Conservation (phyloP, 2,113 vertebrate species). For the Cephalopterus ornatus region DNA sequence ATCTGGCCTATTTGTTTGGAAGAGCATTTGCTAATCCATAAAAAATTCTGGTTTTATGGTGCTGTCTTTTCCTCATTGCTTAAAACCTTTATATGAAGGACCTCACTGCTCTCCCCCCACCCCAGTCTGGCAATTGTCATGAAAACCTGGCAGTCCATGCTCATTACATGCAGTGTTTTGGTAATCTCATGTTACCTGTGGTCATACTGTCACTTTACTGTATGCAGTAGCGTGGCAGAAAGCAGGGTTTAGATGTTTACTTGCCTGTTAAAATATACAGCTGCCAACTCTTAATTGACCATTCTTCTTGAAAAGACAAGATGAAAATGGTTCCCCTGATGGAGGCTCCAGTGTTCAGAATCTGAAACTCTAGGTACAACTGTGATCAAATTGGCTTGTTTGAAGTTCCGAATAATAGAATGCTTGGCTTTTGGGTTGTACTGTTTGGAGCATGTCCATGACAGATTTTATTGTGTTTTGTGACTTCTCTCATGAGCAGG, state of each 20-base stretch:
- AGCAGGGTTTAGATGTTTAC: slow-evolving; percentile 32
- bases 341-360: not conserved
- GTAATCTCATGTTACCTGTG: not conserved
- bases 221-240: slow-evolving; percentile 12
- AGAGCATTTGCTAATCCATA: not conserved
- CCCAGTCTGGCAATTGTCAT: slow-evolving; percentile 20
- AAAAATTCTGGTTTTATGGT: not conserved
- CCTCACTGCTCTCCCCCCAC: not conserved
- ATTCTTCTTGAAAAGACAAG: not conserved
- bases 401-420: slow-evolving; percentile 1
- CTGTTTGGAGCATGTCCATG: slow-evolving; percentile 39
- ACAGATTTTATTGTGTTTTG: not conserved
- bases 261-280: slow-evolving; percentile 42
- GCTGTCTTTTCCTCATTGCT: slow-evolving; percentile 34
- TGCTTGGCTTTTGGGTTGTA: slow-evolving; percentile 42
- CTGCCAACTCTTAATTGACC: slow-evolving; percentile 25
- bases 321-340: not conserved
- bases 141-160: slow-evolving; percentile 33
- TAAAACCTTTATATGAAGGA: not conserved
- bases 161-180: slow-evolving; percentile 24
- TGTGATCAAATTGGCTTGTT: not conserved
- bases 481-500: slow-evolving; percentile 42
- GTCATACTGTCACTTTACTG: slow-evolving; percentile 28
- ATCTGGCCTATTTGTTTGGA: not conserved
- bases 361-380: slow-evolving; percentile 28